These are phyloP conservation scores for Boloria euphrosyne DNA, from an alignment of 2,888 invertebrate species.

Conservation along the genomic window DNA sequence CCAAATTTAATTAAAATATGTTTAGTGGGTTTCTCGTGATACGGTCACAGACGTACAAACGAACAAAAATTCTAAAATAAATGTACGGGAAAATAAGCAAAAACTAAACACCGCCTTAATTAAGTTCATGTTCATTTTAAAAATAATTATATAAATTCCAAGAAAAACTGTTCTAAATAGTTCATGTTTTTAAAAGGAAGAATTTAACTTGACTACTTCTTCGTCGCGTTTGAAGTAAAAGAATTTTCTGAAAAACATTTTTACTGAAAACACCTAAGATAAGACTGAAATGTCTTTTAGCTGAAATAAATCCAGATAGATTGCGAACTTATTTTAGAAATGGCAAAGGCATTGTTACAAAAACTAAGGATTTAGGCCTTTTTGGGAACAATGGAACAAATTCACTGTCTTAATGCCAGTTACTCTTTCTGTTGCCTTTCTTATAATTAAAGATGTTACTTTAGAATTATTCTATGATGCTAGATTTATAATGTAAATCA, in stretches of 20 bases:
- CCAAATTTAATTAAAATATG: too few relatives aligned
- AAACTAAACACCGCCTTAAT: too few relatives aligned
- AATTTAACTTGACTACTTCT: neutral
- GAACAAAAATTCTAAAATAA: too few relatives aligned
- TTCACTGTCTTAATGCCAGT: neutral
- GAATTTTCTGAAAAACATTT: slow-evolving; percentile 8
- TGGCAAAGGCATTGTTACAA: neutral
- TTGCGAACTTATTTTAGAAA: slow-evolving; percentile 1
- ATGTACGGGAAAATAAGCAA: too few relatives aligned
- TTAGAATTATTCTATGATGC: too few relatives aligned
- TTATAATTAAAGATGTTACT: neutral
- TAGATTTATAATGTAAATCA: too few relatives aligned
- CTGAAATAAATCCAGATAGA: slow-evolving; percentile 11
- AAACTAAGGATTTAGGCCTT: neutral
- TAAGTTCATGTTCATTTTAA: too few relatives aligned
- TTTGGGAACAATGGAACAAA: neutral
- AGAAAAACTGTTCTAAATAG: too few relatives aligned
- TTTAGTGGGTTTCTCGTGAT: too few relatives aligned
- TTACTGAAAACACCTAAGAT: slow-evolving; percentile 1
- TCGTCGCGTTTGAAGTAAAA: neutral
- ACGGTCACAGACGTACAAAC: too few relatives aligned
- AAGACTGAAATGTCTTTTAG: slow-evolving; percentile 9
- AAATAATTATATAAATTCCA: too few relatives aligned
- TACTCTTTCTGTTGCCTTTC: neutral
- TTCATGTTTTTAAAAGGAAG: too few relatives aligned